Evolutionary conservation across 2,113 vertebrate species (phyloP), one percentile per base, ranked within the genome.

Genomic region (Physeter macrocephalus): DNA sequence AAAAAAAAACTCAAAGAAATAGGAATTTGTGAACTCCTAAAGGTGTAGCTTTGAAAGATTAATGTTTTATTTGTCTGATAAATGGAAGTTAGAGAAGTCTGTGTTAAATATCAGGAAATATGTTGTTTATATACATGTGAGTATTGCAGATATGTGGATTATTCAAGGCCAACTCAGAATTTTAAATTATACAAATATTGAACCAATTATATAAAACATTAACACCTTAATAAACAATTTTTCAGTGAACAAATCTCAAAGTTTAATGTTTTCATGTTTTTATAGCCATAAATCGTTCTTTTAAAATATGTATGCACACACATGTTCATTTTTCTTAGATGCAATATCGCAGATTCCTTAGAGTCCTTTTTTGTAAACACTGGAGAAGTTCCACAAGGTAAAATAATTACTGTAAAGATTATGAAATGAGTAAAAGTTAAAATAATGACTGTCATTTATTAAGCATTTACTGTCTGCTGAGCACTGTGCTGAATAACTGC

Each of bases 171-270:
- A 39, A 57, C 29, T 66, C 31, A 69, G 62, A 78, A 81, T 96
- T 95, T 88, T 89, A 69, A 92, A 17, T 89, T 88, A 39, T 5
- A 64, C 4, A 82, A 96, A 46, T 93, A 67, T 9, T 80, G 13
- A 91, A 43, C 13, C 31, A 87, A 62, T 27, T n/a, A 21, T 82
- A 49, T 95, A 84, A 94, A 83, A 84, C 31, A 21, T 94, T 75
- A 97, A 77, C 12, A 81, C 10, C n/a, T 86, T 81, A 89, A 94
- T 90, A 88, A 91, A 95, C 21, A 93, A n/a, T 77, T 89, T 94
- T 94, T 93, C 14, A 75, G 13, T 66, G 23, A 75, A 80, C 49
- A 88, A 43, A 52, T 71, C 31, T 92, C 72, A 20, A 74, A 72
- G 36, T 93, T 94, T 74, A 52, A 49, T 39, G 17, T 94, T 80